A percentile compares a stretch with the other conserved stretches of the same genome.
These are phyloP conservation scores for Leptoteleia sp. DNA, from an alignment of 1,140 invertebrate genomes.

Conservation along the genomic window DNA sequence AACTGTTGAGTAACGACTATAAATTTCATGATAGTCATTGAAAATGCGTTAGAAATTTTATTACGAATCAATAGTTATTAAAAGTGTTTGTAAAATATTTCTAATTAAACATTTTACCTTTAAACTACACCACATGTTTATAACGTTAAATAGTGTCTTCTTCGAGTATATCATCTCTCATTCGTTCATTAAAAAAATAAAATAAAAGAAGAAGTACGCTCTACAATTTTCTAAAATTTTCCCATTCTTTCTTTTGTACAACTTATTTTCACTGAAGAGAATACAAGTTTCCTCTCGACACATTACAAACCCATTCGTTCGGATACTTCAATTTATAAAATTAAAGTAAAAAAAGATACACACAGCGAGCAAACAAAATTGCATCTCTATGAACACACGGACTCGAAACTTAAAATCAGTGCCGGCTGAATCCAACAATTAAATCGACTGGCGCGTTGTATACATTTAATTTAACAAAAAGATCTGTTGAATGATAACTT, in stretches of 20 bases:
- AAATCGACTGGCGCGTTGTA: conserved; percentile 16
- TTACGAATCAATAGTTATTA: no score
- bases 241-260: no score
- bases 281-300: background rate
- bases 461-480: conserved; percentile 14
- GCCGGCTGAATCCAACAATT: conserved; percentile 7
- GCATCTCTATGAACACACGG: background rate
- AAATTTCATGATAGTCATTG: no score
- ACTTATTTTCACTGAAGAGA: conserved; percentile 4
- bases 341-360: background rate
- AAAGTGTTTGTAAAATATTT: no score
- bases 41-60: no score
- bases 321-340: conserved; percentile 14
- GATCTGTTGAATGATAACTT: conserved; percentile 26
- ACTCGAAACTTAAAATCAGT: conserved; percentile 3
- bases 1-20: background rate
- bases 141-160: no score
- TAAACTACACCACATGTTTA: no score
- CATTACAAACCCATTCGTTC: conserved; percentile 1
- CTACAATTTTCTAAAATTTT: no score
- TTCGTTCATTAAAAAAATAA: no score
- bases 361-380: background rate
- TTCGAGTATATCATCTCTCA: no score
- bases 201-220: no score
- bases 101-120: no score